A percentile compares a stretch with the other conserved stretches of the same genome.
phyloP scores from a whole-genome alignment of 2,888 invertebrate genomes.

The Mythimna impura region DNA sequence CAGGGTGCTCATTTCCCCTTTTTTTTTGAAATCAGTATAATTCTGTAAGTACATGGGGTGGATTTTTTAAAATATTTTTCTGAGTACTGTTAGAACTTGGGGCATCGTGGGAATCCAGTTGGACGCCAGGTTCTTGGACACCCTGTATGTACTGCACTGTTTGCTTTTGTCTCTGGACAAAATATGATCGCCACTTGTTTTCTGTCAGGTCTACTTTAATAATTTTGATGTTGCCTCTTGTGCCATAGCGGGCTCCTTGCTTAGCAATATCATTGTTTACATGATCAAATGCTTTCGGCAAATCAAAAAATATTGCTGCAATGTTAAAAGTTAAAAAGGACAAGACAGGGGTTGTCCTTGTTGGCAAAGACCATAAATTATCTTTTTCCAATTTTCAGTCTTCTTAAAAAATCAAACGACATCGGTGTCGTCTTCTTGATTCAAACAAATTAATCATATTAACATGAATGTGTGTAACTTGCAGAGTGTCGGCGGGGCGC shows the following conservation, averaged over 20 bases:
- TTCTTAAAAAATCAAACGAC: background rate
- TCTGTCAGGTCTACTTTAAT: background rate
- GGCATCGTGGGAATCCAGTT: too few relatives aligned
- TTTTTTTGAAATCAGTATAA: too few relatives aligned
- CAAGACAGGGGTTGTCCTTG: too few relatives aligned
- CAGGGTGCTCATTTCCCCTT: too few relatives aligned
- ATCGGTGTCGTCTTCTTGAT: too few relatives aligned
- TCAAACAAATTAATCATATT: background rate
- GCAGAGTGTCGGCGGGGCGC: conserved; percentile 36
- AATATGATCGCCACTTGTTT: background rate
- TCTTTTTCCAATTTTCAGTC: background rate
- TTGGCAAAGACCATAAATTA: background rate
- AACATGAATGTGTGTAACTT: conserved; percentile 6
- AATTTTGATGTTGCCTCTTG: background rate
- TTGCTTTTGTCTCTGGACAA: background rate
- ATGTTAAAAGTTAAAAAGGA: too few relatives aligned
- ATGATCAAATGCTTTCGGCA: background rate
- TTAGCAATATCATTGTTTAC: background rate
- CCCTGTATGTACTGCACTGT: background rate
- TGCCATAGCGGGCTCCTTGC: too few relatives aligned
- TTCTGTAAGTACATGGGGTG: too few relatives aligned
- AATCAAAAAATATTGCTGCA: background rate
- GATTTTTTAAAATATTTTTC: too few relatives aligned
- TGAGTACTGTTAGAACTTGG: too few relatives aligned
- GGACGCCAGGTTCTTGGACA: too few relatives aligned